These are phyloP conservation scores for Diorhabda carinulata DNA, from an alignment of 1,140 invertebrate genomes.

Conservation along the genomic window DNA sequence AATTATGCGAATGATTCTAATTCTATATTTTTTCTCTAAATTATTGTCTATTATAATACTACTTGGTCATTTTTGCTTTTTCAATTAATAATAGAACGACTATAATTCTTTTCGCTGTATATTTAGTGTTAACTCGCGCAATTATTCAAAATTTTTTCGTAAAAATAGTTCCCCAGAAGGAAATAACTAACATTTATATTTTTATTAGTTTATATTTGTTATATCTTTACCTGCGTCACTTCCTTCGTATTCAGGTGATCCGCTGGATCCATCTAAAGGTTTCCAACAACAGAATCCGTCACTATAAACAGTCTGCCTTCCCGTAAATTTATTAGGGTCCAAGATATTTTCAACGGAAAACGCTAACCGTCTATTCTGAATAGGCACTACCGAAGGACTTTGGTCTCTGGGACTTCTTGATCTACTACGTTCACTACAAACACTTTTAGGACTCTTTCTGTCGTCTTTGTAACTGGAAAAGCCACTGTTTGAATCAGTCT, in stretches of 20 bases:
- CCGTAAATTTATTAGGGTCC: constrained; percentile 86
- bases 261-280: constrained; percentile 51
- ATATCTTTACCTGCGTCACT: constrained; percentile 55
- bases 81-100: too few species aligned
- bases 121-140: too few species aligned
- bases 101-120: too few species aligned
- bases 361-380: constrained; percentile 57
- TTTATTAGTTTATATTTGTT: neutral
- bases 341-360: constrained; percentile 91
- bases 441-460: constrained; percentile 45
- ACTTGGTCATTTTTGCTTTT: too few species aligned
- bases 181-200: too few species aligned
- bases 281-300: constrained; percentile 56
- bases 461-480: constrained; percentile 35
- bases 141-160: too few species aligned
- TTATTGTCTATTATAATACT: too few species aligned
- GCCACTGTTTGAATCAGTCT: constrained; percentile 37
- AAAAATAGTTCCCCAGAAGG: too few species aligned
- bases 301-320: constrained; percentile 54
- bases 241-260: constrained; percentile 50
- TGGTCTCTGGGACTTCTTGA: constrained; percentile 44
- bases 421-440: constrained; percentile 49
- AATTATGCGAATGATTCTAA: too few species aligned
- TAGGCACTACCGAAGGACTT: constrained; percentile 46
- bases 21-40: too few species aligned